Percentiles rank a stretch among this genome's conserved stretches.
Conservation (phyloP, 2,797 vertebrate species). For the Protonibea diacanthus region DNA sequence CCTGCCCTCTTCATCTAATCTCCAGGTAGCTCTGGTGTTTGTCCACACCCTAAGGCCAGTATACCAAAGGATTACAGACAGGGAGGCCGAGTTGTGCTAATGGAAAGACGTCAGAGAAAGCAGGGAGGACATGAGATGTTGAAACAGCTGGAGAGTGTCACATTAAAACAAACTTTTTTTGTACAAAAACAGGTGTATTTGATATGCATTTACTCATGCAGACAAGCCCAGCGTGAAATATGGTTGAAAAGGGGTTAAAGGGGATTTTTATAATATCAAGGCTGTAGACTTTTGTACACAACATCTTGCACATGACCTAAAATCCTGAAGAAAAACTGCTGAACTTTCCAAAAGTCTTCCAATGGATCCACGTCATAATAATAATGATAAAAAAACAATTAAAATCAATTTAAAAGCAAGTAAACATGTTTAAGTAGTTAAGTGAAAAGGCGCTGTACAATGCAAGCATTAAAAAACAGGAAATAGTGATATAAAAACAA, state of each 20-base stretch:
- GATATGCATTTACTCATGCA: constrained; percentile 34
- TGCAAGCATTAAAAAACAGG: too few relatives aligned
- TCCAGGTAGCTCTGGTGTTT: constrained; percentile 61
- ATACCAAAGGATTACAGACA: constrained; percentile 56
- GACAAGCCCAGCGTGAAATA: constrained; percentile 15
- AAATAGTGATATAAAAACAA: too few relatives aligned
- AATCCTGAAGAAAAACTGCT: background rate
- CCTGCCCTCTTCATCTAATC: constrained; percentile 64
- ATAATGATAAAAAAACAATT: too few relatives aligned
- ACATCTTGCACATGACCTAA: background rate
- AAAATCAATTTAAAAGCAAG: too few relatives aligned
- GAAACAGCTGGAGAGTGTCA: constrained; percentile 32
- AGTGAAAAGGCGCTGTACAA: too few relatives aligned
- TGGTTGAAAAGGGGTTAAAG: constrained; percentile 6
- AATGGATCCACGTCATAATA: background rate
- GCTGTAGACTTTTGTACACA: background rate
- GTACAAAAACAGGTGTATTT: constrained; percentile 66
- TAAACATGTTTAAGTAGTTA: too few relatives aligned
- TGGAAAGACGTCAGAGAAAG: constrained; percentile 25
- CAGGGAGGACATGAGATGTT: constrained; percentile 34
- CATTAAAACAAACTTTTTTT: constrained; percentile 24
- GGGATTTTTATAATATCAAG: constrained; percentile 11
- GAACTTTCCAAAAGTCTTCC: background rate
- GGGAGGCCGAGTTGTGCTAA: constrained; percentile 14
- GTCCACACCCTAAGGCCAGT: constrained; percentile 79